Base-by-base conservation (phyloP, 1,140 invertebrate genomes). In the Bombus confusus region DNA sequence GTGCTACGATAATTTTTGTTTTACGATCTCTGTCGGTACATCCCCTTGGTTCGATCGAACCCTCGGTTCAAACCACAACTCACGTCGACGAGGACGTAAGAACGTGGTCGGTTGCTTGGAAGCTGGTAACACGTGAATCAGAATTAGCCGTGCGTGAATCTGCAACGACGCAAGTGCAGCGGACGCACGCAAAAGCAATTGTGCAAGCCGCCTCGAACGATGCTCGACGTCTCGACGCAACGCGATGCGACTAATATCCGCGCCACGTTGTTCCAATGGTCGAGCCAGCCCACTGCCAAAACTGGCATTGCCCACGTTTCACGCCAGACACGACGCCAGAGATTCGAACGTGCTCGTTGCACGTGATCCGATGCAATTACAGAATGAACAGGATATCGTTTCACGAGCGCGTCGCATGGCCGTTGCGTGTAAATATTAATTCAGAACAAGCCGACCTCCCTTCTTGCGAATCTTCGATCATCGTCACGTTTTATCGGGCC, bases 301-400 rank as follows among this genome's bases (percentile, higher is more conserved):
- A 85, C 43, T 68, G 83, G 83, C 83, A 78, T 85, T 85, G 15
- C 39, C n/a, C 34, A 1, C 64, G 74, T 77, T 72, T 43, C 57
- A 37, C 41, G 47, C 52, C 59, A 34, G 75, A 52, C 82, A 15
- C 57, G 73, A 57, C 22, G 75, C 75, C 75, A 69, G 22, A 71
- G 68, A 64, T 39, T 57, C 41, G 83, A 72, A 85, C 77, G 77
- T 80, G 83, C 71, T 1, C 34, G 68, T 43, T 74, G 75, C 86
- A 86, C 86, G 86, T 86, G 86, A 86, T 86, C 28, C 80, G 68
- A 15, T 64, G 81, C 86, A 86, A 84, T 69, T 85, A 39, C 57
- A 28, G 69, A 80, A 52, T 34, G 71, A 52, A 41, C 77, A 43
- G 68, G 37, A n/a, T 59, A 64, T 73, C 78, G 83, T 4, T 62